Base-by-base conservation (phyloP, 2,888 invertebrate species). In the Eupithecia tripunctaria region DNA sequence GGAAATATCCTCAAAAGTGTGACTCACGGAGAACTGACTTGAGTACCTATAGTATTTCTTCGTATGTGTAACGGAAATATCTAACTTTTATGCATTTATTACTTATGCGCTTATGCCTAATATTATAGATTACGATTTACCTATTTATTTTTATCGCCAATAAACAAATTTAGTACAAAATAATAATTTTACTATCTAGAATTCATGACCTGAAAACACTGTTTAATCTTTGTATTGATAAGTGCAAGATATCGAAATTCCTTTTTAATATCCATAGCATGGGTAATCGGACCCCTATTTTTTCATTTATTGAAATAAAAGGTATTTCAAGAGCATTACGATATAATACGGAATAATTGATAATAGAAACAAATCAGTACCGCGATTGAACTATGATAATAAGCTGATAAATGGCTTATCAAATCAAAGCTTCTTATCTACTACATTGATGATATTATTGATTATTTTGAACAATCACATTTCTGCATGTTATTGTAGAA, bases 361-460 rank as follows among this genome's bases (percentile, higher is more conserved):
- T 84, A 81, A 78, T 76, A 74, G 51, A 75, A 75, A 72, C 63
- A 86, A 87, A 86, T 86, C 86, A 81, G 81, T 81, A 36, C 65
- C 75, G 82, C 80, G 78, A 83, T 83, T 80, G 81, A 85, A 84
- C 79, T 78, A 71, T 74, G 79, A 82, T 82, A 75, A 73, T 70
- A 4, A 15, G 66, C 68, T 73, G 85, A 88, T 88, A 87, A 84
- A 78, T 73, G 67, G 71, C 32, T 74, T 72, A 78, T 78, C 78
- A 56, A 74, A 67, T 87, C 84, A 81, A 75, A 75, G 63, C 27
- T 71, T 36, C 64, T 38, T 64, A 64, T 64, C 64, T n/a, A n/a
- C n/a, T n/a, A 64, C 14, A 21, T 64, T 65, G 84, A 82, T 88
- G 87, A 80, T 81, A 83, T 82, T 32, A 83, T 84, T 81, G 84